Percentiles rank a stretch among this genome's conserved stretches.
Evolutionary conservation across 2,888 invertebrate species (phyloP).

Genomic region (Imbricaverruca yamaguchii): DNA sequence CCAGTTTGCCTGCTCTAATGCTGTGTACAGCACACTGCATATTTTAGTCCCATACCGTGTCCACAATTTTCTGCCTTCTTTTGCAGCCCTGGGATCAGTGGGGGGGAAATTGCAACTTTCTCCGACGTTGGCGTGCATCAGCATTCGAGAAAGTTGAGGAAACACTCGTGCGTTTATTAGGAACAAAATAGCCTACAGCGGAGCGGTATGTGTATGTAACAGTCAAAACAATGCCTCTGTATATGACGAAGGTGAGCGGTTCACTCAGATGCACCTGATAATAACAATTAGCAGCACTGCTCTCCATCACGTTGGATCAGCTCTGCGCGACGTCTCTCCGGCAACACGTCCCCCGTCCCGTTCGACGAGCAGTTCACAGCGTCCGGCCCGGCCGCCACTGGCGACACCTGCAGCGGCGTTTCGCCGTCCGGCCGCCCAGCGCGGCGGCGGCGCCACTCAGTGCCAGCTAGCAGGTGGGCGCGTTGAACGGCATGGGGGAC

Average conservation of each 20-base stretch:
- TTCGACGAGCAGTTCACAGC: background rate
- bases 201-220: background rate
- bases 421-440: background rate
- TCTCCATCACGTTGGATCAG: too few relatives aligned
- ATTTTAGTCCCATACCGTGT: background rate
- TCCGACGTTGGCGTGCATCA: background rate
- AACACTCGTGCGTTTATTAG: background rate
- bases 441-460: background rate
- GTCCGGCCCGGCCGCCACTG: background rate
- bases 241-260: background rate
- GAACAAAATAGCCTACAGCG: background rate
- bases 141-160: background rate
- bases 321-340: background rate
- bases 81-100: background rate
- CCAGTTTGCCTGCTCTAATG: background rate
- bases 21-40: background rate
- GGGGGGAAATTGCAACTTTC: background rate
- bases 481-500: constrained; percentile 20
- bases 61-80: background rate
- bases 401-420: background rate
- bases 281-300: background rate
- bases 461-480: constrained; percentile 13
- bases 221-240: background rate
- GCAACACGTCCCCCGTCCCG: background rate
- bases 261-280: background rate